Conservation (phyloP, 2,113 vertebrate genomes). For the Pseudorasbora parva region DNA sequence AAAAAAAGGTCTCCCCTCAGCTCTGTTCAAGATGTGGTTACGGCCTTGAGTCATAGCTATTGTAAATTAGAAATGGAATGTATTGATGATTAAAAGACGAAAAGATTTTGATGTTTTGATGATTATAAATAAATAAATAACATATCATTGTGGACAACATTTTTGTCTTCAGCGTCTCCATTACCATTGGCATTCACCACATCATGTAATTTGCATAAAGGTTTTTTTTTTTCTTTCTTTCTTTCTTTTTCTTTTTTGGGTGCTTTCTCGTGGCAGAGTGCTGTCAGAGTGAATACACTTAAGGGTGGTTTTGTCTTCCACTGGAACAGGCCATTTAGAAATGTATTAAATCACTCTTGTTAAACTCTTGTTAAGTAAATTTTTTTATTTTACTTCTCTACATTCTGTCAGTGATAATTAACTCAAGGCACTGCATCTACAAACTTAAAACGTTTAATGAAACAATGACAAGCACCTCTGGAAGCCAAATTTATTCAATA, state of each 20-base stretch:
- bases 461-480: background rate
- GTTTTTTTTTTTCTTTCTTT: too few species aligned
- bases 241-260: background rate
- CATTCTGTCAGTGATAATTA: background rate
- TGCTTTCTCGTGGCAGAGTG: background rate
- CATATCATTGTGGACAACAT: background rate
- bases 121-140: background rate
- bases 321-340: background rate
- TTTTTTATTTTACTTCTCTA: background rate
- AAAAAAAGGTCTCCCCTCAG: too few species aligned
- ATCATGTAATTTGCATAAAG: background rate
- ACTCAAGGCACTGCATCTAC: background rate
- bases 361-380: background rate
- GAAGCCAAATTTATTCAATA: slow-evolving; percentile 10
- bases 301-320: background rate
- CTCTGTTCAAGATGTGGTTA: too few species aligned
- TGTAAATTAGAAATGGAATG: slow-evolving; percentile 8
- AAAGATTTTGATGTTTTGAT: background rate
- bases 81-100: background rate
- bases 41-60: background rate
- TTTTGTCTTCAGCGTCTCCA: background rate
- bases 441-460: slow-evolving; percentile 19
- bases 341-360: background rate
- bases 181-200: background rate
- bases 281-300: background rate